Conservation (phyloP, 2,888 invertebrate species). For the Yponomeuta evonymella region DNA sequence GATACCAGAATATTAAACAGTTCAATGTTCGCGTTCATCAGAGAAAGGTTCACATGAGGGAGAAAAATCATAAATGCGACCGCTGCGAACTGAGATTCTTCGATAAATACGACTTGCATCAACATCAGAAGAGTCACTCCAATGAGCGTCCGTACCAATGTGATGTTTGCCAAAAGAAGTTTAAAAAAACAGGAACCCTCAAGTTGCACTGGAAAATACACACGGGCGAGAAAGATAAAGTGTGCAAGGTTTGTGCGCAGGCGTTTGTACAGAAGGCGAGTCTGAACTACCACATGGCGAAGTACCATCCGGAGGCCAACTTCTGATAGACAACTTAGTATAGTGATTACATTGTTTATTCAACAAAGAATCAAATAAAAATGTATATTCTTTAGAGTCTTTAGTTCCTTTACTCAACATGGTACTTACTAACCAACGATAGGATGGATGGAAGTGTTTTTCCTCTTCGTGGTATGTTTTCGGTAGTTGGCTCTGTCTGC, state of each 20-base stretch:
- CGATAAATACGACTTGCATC: background rate
- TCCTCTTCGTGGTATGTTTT: too few species aligned
- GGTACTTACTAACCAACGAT: too few species aligned
- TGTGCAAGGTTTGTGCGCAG: conserved; percentile 37
- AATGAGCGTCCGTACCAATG: conserved; percentile 33
- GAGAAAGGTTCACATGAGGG: conserved; percentile 36
- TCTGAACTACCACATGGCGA: conserved; percentile 38
- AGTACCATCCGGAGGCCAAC: conserved; percentile 29
- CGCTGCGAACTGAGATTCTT: conserved; percentile 32
- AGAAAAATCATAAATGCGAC: conserved; percentile 31
- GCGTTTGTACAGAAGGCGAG: conserved; percentile 42
- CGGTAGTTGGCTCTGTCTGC: too few species aligned
- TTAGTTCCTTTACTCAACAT: too few species aligned
- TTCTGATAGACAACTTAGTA: background rate
- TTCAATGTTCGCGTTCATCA: background rate
- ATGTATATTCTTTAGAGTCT: background rate
- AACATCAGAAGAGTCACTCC: conserved; percentile 28
- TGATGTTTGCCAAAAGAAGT: conserved; percentile 36
- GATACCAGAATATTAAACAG: background rate
- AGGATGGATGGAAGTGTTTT: too few species aligned
- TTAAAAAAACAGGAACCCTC: conserved; percentile 24
- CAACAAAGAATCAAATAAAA: background rate
- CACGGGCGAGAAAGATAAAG: conserved; percentile 31
- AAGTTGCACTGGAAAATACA: conserved; percentile 35
- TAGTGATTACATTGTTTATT: too few species aligned